phyloP scores from a whole-genome alignment of 2,888 invertebrate species.

The Synergus umbraculus region DNA sequence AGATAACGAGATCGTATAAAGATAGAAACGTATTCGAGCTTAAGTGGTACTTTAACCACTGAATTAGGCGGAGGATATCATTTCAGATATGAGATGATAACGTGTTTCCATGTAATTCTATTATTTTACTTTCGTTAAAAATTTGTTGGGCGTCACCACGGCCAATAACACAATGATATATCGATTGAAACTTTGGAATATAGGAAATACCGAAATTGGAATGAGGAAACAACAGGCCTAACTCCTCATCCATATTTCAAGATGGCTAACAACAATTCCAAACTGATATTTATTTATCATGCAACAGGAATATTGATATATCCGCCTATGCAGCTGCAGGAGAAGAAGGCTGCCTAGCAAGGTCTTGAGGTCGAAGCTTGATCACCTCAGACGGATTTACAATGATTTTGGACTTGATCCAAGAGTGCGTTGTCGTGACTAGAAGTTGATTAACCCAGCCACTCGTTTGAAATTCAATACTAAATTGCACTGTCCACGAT shows the following conservation, averaged over 20 bases:
- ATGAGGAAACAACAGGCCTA: no score
- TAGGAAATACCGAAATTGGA: no score
- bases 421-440: conserved; percentile 36
- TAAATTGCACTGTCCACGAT: neutral
- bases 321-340: neutral
- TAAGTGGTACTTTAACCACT: neutral
- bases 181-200: no score
- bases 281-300: neutral
- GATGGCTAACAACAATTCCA: neutral
- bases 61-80: neutral
- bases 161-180: no score
- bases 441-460: conserved; percentile 30
- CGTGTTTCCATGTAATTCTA: neutral
- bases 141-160: no score
- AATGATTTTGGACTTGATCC: conserved; percentile 34
- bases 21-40: conserved; percentile 41
- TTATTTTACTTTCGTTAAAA: neutral
- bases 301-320: conserved; percentile 16
- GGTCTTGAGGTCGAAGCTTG: conserved; percentile 51
- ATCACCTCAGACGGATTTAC: conserved; percentile 44
- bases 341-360: conserved; percentile 21
- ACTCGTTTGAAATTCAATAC: conserved; percentile 14
- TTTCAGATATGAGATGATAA: neutral
- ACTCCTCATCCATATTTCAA: no score
- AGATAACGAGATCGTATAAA: conserved; percentile 57